phyloP scores from a whole-genome alignment of 2,113 vertebrate genomes.

The Esox niger region DNA sequence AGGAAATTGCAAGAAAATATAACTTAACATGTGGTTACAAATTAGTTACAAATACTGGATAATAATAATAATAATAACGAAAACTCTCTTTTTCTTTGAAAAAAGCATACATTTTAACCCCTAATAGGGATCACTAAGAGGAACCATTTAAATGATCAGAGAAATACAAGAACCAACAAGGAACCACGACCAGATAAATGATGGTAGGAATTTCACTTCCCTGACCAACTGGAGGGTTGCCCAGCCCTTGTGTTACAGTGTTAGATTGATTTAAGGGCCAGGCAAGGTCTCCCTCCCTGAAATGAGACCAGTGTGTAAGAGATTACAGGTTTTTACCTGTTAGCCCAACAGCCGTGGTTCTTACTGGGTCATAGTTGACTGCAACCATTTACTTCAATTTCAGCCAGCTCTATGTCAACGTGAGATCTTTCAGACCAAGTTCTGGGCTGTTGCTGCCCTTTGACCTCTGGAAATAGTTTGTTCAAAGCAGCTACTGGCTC shows the following conservation, averaged over 20 bases:
- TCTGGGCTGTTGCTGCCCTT: neutral
- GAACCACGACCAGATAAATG: too few relatives aligned
- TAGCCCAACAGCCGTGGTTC: conserved; percentile 56
- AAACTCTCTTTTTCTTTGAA: too few relatives aligned
- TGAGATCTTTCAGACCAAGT: neutral
- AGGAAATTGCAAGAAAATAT: too few relatives aligned
- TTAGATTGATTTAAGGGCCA: neutral
- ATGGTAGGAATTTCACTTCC: too few relatives aligned
- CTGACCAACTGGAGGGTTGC: too few relatives aligned
- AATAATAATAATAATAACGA: too few relatives aligned
- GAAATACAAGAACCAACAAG: too few relatives aligned
- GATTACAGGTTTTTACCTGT: conserved; percentile 71
- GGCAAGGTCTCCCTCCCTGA: conserved; percentile 60
- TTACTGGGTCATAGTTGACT: conserved; percentile 55
- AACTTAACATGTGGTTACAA: too few relatives aligned
- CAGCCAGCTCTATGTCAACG: conserved; percentile 29
- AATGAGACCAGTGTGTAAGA: conserved; percentile 71
- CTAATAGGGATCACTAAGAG: too few relatives aligned
- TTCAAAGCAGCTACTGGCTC: neutral
- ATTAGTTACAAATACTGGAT: too few relatives aligned
- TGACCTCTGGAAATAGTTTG: conserved; percentile 1
- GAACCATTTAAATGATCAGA: too few relatives aligned
- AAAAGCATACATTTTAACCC: too few relatives aligned
- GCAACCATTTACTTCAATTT: conserved; percentile 70
- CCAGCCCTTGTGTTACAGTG: conserved; percentile 30